Evolutionary conservation across 2,888 invertebrate genomes (phyloP), one percentile per base, ranked within the genome.

Genomic region (Eulithis prunata): DNA sequence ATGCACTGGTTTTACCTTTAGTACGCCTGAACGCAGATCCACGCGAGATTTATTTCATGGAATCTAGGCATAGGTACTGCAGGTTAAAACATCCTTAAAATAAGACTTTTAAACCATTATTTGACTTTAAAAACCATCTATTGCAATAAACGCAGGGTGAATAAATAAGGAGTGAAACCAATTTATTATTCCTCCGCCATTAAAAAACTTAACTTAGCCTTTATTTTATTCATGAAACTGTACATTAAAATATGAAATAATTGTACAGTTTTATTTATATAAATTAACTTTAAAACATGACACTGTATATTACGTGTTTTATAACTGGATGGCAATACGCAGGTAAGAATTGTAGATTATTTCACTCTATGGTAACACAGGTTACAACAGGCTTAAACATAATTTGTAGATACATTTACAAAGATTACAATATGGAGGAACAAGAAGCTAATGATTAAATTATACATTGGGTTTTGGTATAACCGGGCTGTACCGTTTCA

Each of bases 391-490:
- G 57, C 59, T 43, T 66, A 59, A 21, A 52, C 38, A 64, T 47
- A 57, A 38, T 49, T 49, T 49, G 41, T 21, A 62, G 72, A 76
- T 82, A 83, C 81, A 84, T 85, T 82, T 82, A 86, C 84, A 85
- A 83, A 84, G 82, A 81, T 81, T 79, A 79, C 62, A 64, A 78
- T 81, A 87, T 21, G 21, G 81, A 91, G 91, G 90, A 91, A 91
- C 92, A 91, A 87, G 80, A 87, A 90, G 87, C 84, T 69, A 70
- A 75, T 73, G 70, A 74, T 81, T 83, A 85, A 87, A 85, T 49
- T 87, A 88, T 87, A 88, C 87, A 89, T 86, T 86, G 85, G 87
- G 81, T 86, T 92, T 92, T 92, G 92, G 91, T 92, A 89, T 89
- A 84, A 76, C 75, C 83, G 83, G 84, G 82, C 81, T 79, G 82